Base-by-base conservation (phyloP, 1,140 invertebrate genomes). In the Drosophila bocki region DNA sequence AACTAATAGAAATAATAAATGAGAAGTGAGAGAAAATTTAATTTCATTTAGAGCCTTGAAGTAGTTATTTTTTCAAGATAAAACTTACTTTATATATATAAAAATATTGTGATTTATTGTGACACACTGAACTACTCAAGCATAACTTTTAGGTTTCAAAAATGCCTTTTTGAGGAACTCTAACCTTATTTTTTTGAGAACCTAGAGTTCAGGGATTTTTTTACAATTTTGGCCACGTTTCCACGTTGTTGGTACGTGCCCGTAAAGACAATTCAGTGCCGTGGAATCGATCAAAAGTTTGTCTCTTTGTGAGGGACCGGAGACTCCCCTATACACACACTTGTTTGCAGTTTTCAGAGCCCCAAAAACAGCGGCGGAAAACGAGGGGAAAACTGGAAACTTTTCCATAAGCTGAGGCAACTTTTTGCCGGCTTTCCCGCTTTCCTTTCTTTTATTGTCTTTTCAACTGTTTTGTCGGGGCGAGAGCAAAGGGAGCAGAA, bases 271-370 rank as follows among this genome's bases (percentile, higher is more conserved):
- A 78, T 53, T 50, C 63, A 56, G 63, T 53, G 72, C 58, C 51
- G 59, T 41, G 50, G 50, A 88, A 88, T 86, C 83, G 84, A 86
- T 86, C 83, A 86, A 74, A 86, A 86, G 44, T 76, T 75, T 53
- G 48, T 47, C 37, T 61, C 56, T 51, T 54, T 82, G 58, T 64
- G 56, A 65, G 63, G 54, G 37, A 51, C 77, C 22, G 17, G 53
- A 22, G 19, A 22, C 53, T 12, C 13, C 53, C 19, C 35, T 54
- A n/a, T 37, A 54, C 53, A 54, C 53, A 54, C 51, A 54, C 59
- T 65, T 62, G 59, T 50, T 70, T 61, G 48, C 54, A 70, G 53
- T 58, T 37, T 39, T 22, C 35, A 51, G 42, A 50, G 32, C n/a
- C 45, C 47, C 37, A 37, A 63, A 60, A 54, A 54, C 48, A 51